Percentiles rank a stretch among this genome's conserved stretches.
These are phyloP conservation scores for Tetragnatha versicolor DNA, from an alignment of 1,140 invertebrate species.

Conservation along the genomic window DNA sequence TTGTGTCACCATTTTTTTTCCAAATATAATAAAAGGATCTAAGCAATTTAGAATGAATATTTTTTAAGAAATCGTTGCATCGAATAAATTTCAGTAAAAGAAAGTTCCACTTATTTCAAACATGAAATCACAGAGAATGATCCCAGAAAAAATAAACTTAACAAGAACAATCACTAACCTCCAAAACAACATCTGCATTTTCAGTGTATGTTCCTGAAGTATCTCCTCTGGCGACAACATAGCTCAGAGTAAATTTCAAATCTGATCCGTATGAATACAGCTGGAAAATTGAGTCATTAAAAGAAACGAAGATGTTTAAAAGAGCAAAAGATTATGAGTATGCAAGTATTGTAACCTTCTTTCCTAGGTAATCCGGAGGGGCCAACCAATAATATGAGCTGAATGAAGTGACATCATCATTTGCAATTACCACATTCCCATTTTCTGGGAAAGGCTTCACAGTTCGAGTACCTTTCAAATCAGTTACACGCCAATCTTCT, in stretches of 20 bases:
- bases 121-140: not conserved
- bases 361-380: constrained; percentile 71
- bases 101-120: not conserved
- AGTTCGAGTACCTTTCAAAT: constrained; percentile 56
- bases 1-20: too few relatives aligned
- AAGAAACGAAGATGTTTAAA: too few relatives aligned
- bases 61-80: too few relatives aligned
- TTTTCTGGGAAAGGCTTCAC: constrained; percentile 60
- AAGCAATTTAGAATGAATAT: too few relatives aligned
- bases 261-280: constrained; percentile 83
- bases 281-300: constrained; percentile 55
- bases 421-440: constrained; percentile 61
- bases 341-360: constrained; percentile 62
- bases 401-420: constrained; percentile 72
- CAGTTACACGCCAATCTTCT: constrained; percentile 51
- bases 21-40: too few relatives aligned
- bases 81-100: not conserved
- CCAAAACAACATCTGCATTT: constrained; percentile 86
- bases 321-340: not conserved
- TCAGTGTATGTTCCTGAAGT: constrained; percentile 82
- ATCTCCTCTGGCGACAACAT: constrained; percentile 86
- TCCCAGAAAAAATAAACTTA: not conserved
- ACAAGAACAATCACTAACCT: constrained; percentile 70
- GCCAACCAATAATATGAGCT: constrained; percentile 89
- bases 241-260: constrained; percentile 77